Percentiles rank a stretch among this genome's conserved stretches.
phyloP scores from a whole-genome alignment of 2,888 invertebrate species.

The Brenthis daphne region DNA sequence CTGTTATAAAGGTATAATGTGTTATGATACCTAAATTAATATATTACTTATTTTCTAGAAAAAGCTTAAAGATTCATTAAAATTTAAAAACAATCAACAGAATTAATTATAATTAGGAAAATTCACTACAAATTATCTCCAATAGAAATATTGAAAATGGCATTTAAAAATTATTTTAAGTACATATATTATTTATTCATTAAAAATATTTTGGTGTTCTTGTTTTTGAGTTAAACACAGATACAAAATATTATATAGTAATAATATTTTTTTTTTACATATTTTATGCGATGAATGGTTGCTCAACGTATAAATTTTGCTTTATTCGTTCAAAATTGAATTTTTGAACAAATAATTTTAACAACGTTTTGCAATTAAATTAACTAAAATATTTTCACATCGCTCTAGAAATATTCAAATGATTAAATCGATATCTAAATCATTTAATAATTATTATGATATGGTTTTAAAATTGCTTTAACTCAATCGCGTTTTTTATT shows the following conservation, averaged over 20 bases:
- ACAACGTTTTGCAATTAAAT: no score
- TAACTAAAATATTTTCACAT: no score
- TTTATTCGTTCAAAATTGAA: no score
- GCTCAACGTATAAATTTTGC: background rate
- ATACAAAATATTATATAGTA: no score
- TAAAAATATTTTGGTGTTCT: slow-evolving; percentile 16
- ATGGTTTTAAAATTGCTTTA: slow-evolving; percentile 57
- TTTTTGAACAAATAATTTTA: no score
- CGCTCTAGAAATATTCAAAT: background rate
- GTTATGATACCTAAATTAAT: slow-evolving; percentile 9
- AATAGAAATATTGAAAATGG: background rate
- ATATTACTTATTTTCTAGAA: slow-evolving; percentile 31
- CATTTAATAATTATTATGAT: slow-evolving; percentile 47
- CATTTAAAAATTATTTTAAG: slow-evolving; percentile 12
- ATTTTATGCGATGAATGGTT: background rate
- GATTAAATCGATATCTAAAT: slow-evolving; percentile 13
- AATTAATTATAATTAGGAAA: slow-evolving; percentile 4
- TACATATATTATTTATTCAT: background rate
- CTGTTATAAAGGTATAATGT: slow-evolving; percentile 3
- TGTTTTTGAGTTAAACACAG: background rate
- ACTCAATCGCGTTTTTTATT: slow-evolving; percentile 17
- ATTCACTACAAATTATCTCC: background rate
- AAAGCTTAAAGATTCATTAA: slow-evolving; percentile 31
- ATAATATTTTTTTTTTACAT: background rate
- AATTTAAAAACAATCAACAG: slow-evolving; percentile 19